A percentile compares a stretch with the other conserved stretches of the same genome.
Conservation (phyloP, 1,140 invertebrate genomes). For the Anagrus nilaparvatae region DNA sequence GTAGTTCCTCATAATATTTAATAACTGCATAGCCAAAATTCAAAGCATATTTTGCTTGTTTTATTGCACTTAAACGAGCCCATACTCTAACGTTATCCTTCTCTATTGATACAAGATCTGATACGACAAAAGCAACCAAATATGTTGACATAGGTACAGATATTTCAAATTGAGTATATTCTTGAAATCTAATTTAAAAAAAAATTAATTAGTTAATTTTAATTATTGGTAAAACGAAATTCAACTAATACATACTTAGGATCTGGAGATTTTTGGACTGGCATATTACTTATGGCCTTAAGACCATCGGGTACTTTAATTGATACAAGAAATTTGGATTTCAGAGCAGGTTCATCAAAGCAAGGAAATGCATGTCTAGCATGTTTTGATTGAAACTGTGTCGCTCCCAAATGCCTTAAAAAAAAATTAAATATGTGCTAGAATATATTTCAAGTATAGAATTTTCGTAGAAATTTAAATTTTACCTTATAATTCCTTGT, state of each 20-base stretch:
- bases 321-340: slow-evolving; percentile 72
- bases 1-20: slow-evolving; percentile 25
- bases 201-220: too few species aligned
- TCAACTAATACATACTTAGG: neutral
- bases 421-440: neutral
- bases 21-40: slow-evolving; percentile 21
- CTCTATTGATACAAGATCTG: slow-evolving; percentile 22
- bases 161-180: slow-evolving; percentile 46
- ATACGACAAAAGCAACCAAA: slow-evolving; percentile 25
- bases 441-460: neutral
- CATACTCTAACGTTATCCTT: slow-evolving; percentile 37
- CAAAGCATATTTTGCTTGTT: neutral
- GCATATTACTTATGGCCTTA: slow-evolving; percentile 78
- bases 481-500: too few species aligned
- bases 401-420: slow-evolving; percentile 66
- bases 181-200: too few species aligned
- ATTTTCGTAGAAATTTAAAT: neutral
- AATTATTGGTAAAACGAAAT: neutral
- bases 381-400: slow-evolving; percentile 80
- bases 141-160: slow-evolving; percentile 65
- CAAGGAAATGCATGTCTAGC: slow-evolving; percentile 88
- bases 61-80: too few species aligned
- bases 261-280: slow-evolving; percentile 18
- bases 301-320: slow-evolving; percentile 52
- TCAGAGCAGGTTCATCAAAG: slow-evolving; percentile 88